Evolutionary conservation across 1,140 invertebrate genomes (phyloP).

Genomic region (Papilio machaon): DNA sequence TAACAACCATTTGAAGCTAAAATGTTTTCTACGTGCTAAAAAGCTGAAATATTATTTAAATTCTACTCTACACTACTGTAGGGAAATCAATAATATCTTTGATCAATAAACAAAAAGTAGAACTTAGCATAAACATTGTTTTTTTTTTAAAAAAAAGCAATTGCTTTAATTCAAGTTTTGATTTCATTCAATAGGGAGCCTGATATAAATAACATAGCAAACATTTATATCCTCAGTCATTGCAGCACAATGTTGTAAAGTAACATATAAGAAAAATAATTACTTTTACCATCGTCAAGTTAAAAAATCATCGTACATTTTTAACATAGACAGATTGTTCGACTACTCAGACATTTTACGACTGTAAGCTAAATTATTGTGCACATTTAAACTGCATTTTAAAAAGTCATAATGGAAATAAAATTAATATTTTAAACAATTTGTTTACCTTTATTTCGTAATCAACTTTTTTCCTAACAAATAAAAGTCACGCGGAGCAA

Average conservation of each 20-base stretch:
- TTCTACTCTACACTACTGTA: too few relatives aligned
- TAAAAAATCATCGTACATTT: background rate
- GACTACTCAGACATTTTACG: too few relatives aligned
- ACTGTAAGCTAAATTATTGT: too few relatives aligned
- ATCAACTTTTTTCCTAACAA: constrained; percentile 4
- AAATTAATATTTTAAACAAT: background rate
- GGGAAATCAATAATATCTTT: too few relatives aligned
- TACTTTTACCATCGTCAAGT: background rate
- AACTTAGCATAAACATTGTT: too few relatives aligned
- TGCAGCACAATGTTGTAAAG: background rate
- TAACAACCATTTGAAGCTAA: background rate
- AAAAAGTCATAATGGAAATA: background rate
- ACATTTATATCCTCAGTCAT: background rate
- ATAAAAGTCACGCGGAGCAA: constrained; percentile 37
- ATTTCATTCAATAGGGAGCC: background rate
- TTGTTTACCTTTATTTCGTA: background rate
- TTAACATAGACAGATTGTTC: too few relatives aligned
- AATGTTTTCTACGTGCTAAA: background rate
- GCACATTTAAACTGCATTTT: background rate
- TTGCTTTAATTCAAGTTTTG: background rate
- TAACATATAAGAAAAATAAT: background rate
- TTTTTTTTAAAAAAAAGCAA: too few relatives aligned
- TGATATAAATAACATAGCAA: background rate
- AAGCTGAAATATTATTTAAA: too few relatives aligned
- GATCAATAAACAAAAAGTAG: too few relatives aligned